These are phyloP conservation scores for Campylomormyrus numenius DNA, from an alignment of 2,113 vertebrate genomes.

Conservation along the genomic window DNA sequence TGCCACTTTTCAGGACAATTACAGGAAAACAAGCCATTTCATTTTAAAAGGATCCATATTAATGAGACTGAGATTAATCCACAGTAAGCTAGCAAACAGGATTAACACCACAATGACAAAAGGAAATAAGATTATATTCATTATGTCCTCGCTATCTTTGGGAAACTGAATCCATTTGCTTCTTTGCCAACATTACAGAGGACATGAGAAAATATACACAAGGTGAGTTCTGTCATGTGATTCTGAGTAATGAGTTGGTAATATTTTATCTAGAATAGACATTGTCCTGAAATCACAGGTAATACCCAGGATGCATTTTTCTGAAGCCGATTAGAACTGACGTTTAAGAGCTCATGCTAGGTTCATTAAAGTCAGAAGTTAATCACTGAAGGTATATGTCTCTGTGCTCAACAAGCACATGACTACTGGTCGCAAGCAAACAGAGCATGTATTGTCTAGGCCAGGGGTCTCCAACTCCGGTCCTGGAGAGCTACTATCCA, in stretches of 20 bases:
- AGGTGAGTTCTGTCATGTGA: not conserved
- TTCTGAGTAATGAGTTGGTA: not conserved
- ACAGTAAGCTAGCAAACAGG: constrained; percentile 12
- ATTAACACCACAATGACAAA: constrained; percentile 16
- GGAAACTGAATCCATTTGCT: not conserved
- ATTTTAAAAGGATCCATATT: constrained; percentile 20
- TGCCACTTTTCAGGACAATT: not conserved
- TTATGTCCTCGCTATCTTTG: constrained; percentile 13
- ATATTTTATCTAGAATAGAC: not conserved
- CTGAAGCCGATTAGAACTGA: not conserved
- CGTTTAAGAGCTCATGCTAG: not conserved
- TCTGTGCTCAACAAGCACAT: not conserved
- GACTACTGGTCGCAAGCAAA: not conserved
- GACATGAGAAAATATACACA: not conserved
- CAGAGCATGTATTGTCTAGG: not conserved
- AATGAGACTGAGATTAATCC: constrained; percentile 17
- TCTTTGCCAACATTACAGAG: not conserved
- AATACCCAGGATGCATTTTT: not conserved
- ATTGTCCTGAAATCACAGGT: not conserved
- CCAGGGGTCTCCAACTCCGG: no score
- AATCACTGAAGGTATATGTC: not conserved
- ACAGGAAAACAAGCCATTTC: not conserved
- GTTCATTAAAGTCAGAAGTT: not conserved
- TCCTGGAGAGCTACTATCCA: no score
- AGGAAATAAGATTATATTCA: constrained; percentile 19